phyloP scores from a whole-genome alignment of 2,888 invertebrate genomes.

The Cantharis flavilabris region DNA sequence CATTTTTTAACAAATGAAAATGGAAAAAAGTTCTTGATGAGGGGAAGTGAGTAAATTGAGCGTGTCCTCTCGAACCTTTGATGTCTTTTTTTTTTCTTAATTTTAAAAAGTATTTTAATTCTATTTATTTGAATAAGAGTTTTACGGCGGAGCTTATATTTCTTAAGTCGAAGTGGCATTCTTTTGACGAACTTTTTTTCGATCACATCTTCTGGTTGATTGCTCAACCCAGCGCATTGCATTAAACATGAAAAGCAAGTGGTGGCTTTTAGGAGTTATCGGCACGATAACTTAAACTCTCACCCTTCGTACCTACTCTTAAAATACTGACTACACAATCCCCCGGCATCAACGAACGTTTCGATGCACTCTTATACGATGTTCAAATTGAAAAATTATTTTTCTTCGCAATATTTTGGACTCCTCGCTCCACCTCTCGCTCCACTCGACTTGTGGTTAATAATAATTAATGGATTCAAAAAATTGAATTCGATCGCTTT shows the following conservation, averaged over 20 bases:
- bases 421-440: too few relatives aligned
- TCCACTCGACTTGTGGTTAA: background rate
- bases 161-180: constrained; percentile 23
- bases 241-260: constrained; percentile 54
- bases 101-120: background rate
- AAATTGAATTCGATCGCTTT: background rate
- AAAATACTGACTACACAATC: constrained; percentile 26
- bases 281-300: constrained; percentile 48
- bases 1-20: background rate
- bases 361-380: background rate
- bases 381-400: background rate
- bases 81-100: background rate
- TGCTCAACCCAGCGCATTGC: constrained; percentile 47
- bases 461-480: background rate
- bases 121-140: constrained; percentile 18
- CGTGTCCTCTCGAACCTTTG: background rate
- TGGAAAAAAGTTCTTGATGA: background rate
- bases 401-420: background rate
- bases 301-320: constrained; percentile 25
- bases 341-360: constrained; percentile 25
- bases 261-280: constrained; percentile 50
- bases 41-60: background rate
- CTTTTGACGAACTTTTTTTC: constrained; percentile 31
- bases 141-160: constrained; percentile 14
- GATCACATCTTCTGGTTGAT: constrained; percentile 44